Percentiles rank a stretch among this genome's conserved stretches.
phyloP scores from a whole-genome alignment of 1,140 invertebrate genomes.

The Luehdorfia chinensis region DNA sequence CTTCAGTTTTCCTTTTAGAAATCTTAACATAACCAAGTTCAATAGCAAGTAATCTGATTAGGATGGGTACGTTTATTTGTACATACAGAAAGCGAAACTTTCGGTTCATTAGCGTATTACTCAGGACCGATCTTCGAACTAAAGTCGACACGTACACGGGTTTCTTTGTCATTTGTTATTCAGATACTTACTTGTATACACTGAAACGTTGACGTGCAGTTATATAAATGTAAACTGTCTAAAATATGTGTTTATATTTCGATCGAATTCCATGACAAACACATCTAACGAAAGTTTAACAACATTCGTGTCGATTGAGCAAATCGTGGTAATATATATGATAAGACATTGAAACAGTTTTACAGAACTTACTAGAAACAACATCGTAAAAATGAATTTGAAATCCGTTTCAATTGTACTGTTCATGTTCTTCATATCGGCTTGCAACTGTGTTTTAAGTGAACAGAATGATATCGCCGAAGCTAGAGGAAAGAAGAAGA shows the following conservation, averaged over 20 bases:
- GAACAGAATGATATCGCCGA: constrained; percentile 4
- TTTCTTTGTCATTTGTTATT: background rate
- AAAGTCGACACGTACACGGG: background rate
- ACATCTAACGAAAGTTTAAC: no score
- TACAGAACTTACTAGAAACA: no score
- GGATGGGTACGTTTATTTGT: constrained; percentile 1
- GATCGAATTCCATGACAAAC: no score
- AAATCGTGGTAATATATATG: no score
- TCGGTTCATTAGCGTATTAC: background rate
- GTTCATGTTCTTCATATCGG: background rate
- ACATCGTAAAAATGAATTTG: constrained; percentile 6
- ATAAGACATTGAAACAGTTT: no score
- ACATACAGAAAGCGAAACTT: constrained; percentile 5
- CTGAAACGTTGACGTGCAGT: no score
- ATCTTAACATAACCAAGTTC: constrained; percentile 7
- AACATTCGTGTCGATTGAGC: no score
- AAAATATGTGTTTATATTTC: background rate
- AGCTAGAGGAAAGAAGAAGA: constrained; percentile 11
- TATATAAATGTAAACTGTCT: background rate
- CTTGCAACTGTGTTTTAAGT: background rate
- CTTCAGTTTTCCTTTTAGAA: constrained; percentile 7
- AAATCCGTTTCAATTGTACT: background rate
- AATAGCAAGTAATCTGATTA: constrained; percentile 6
- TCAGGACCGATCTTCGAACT: background rate
- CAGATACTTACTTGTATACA: no score